Evolutionary conservation across 2,797 vertebrate species (phyloP).

Genomic region (Schizopygopsis pylzovi): DNA sequence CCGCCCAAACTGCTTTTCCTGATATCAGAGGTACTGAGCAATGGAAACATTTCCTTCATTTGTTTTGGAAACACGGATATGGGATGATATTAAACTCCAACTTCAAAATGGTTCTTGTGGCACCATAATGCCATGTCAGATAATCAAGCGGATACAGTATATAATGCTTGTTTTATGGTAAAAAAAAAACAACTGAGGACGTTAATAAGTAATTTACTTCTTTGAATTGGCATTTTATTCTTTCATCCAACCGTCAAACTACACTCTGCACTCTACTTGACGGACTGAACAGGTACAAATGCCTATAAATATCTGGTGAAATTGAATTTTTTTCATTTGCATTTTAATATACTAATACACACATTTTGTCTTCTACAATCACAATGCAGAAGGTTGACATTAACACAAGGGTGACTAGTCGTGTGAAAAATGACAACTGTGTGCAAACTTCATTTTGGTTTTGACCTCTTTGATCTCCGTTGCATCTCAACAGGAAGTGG

Average conservation of each 20-base stretch:
- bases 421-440: background rate
- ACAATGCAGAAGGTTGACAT: background rate
- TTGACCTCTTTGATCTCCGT: background rate
- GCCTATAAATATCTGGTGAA: background rate
- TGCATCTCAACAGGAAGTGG: slow-evolving; percentile 19
- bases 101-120: too few species aligned
- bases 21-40: background rate
- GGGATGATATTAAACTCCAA: background rate
- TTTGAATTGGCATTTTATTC: background rate
- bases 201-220: background rate
- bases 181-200: background rate
- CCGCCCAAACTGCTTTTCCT: background rate
- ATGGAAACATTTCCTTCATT: background rate
- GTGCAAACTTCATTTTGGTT: background rate
- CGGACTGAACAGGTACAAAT: background rate
- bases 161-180: background rate
- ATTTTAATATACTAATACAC: background rate
- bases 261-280: background rate
- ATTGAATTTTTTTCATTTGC: background rate
- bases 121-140: too few species aligned
- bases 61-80: background rate
- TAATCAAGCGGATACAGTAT: background rate
- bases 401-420: background rate
- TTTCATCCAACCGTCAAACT: background rate
- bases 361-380: background rate